A percentile compares a stretch with the other conserved stretches of the same genome.
Conservation (phyloP, 2,888 invertebrate genomes). For the Pammene fasciana region DNA sequence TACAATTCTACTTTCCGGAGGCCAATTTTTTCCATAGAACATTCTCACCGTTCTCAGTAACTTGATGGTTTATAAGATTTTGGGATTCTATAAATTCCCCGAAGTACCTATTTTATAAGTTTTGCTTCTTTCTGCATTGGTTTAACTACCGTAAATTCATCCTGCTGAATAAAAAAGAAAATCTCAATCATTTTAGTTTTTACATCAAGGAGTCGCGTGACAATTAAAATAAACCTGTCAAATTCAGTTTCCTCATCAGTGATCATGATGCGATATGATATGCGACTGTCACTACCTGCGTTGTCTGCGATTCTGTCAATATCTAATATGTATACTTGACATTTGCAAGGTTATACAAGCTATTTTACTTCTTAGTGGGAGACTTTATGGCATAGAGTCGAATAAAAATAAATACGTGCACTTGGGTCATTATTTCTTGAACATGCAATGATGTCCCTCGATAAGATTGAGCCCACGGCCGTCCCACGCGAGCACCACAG, state of each 20-base stretch:
- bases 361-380: not conserved
- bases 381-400: not conserved
- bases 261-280: not conserved
- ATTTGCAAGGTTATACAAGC: not conserved
- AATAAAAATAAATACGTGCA: not conserved
- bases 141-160: too few relatives aligned
- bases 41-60: too few relatives aligned
- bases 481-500: constrained; percentile 7
- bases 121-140: too few relatives aligned
- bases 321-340: not conserved
- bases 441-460: not conserved
- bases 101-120: too few relatives aligned
- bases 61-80: too few relatives aligned
- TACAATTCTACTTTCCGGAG: too few relatives aligned
- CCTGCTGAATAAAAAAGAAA: too few relatives aligned
- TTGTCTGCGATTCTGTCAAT: not conserved
- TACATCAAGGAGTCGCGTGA: not conserved
- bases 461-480: constrained; percentile 5
- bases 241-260: not conserved
- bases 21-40: too few relatives aligned
- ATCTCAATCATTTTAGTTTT: too few relatives aligned
- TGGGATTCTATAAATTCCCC: too few relatives aligned
- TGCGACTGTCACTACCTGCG: not conserved
- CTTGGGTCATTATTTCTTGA: not conserved
- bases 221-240: not conserved